Evolutionary conservation across 2,113 vertebrate species (phyloP), one percentile per base, ranked within the genome.

Genomic region (Chionodraco myersi): DNA sequence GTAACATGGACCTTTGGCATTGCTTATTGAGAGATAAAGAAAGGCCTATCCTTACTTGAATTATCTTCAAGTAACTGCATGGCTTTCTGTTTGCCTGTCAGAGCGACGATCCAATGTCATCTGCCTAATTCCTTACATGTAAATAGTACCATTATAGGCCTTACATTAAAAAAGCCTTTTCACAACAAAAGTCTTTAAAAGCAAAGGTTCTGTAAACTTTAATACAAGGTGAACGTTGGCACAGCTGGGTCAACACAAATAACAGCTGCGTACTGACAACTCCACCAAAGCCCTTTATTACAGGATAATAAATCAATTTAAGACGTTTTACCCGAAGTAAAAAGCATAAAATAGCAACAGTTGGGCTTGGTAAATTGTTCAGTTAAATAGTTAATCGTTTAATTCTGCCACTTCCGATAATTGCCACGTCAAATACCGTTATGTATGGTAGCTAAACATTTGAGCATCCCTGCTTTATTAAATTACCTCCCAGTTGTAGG

Each of bases 361-460:
- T 18, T 10, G n/a, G 8, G 5, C 36, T 6, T 9, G 26, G 16
- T 18, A 44, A 3, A 4, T 0, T 41, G 45, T 18, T 52, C 16
- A 12, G 41, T 26, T 63, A 21, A 51, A 18, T 10, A 51, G 34
- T 69, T 59, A 26, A 52, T 5, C 18, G 45, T 15, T 30, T 75
- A 13, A 21, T 21, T 21, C 21, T 51, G 70, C 47, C 70, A 79
- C 77, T 82, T 79, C 73, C 26, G 74, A 83, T 49, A 60, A 58
- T 26, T 95, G 95, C 94, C 95, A 95, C 94, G 94, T 95, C 94
- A 90, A 94, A 91, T 66, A 90, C 83, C 88, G 88, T 89, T 89
- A 91, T 85, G 84, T 41, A 12, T 48, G 47, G 87, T 51, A 73
- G 79, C 69, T 54, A 59, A 45, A 80, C 16, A 60, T 11, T 13